Evolutionary conservation across 2,113 vertebrate species (phyloP).

Genomic region (Amia ocellicauda): DNA sequence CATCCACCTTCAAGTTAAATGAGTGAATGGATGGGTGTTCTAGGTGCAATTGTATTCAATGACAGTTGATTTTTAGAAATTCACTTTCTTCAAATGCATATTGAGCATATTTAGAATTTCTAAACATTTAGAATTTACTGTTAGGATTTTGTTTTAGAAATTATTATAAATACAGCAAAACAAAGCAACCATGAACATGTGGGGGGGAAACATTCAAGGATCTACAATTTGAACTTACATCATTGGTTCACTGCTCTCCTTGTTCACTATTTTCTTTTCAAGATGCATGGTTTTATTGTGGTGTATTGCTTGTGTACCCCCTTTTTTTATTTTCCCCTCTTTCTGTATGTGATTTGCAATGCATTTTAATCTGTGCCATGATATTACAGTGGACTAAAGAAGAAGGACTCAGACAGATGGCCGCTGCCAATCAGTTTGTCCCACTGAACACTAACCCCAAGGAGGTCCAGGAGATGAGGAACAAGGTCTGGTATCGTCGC

Average conservation of each 20-base stretch:
- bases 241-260: slow-evolving; percentile 82
- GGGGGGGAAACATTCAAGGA: too few relatives aligned
- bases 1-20: too few relatives aligned
- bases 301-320: slow-evolving; percentile 27
- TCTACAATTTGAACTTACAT: too few relatives aligned
- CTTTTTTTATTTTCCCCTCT: slow-evolving; percentile 22
- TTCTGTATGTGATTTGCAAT: slow-evolving; percentile 19
- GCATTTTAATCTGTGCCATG: slow-evolving; percentile 54
- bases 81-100: too few relatives aligned
- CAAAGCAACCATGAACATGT: too few relatives aligned
- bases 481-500: slow-evolving; percentile 77
- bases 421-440: slow-evolving; percentile 96
- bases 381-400: slow-evolving; percentile 96
- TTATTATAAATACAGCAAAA: too few relatives aligned
- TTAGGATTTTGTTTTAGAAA: too few relatives aligned
- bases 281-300: slow-evolving; percentile 77
- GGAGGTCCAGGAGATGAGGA: slow-evolving; percentile 97
- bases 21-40: too few relatives aligned
- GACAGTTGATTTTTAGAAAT: too few relatives aligned
- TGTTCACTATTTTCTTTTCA: slow-evolving; percentile 57
- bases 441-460: slow-evolving; percentile 97
- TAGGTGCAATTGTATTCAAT: too few relatives aligned
- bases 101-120: too few relatives aligned
- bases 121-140: too few relatives aligned
- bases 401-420: slow-evolving; percentile 83